Evolutionary conservation across 2,888 invertebrate species (phyloP), one percentile per base, ranked within the genome.

Genomic region (Limnephilus marmoratus): DNA sequence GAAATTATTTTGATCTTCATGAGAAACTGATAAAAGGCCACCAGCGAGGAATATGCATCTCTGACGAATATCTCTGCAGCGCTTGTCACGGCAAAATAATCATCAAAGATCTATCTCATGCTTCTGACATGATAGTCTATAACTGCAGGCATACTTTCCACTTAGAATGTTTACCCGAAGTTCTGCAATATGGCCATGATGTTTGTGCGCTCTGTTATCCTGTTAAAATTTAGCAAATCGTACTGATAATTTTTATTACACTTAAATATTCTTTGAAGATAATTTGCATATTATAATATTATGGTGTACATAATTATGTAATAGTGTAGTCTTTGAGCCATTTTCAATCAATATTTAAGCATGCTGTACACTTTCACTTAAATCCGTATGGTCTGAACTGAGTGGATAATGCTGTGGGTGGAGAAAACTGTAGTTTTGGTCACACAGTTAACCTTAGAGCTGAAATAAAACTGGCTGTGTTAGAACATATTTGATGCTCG

Each of bases 111-210:
- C 95, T 97, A 49, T 96, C 97, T 0, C 96, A 97, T 92, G 97
- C 97, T 49, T 97, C 97, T 93, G 97, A 98, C 95, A 95, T 98
- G 92, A 96, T 98, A 94, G 97, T 98, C 91, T 99, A 98, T 95
- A 98, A 98, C 95, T 99, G 99, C 95, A 97, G 98, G 94, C 99
- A 99, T 95, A 97, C 97, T 13, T 99, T 99, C 95, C 99, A 99
- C 95, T 97, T 98, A 95, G 97, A 97, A 93, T 99, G 99, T 95
- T 95, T 99, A 94, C 97, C 97, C 0, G 96, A 95, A 37, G 90
- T 80, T 12, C 81, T 53, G 34, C 88, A 95, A 9, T 95, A 95
- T 68, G 34, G 31, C 24, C 94, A 94, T 24, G 94, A 94, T 90
- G 94, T 94, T 93, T 96, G 96, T 94, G 96, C 94, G 95, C 53